These are phyloP conservation scores for Philereme vetulata DNA, from an alignment of 2,888 invertebrate species.

Conservation along the genomic window DNA sequence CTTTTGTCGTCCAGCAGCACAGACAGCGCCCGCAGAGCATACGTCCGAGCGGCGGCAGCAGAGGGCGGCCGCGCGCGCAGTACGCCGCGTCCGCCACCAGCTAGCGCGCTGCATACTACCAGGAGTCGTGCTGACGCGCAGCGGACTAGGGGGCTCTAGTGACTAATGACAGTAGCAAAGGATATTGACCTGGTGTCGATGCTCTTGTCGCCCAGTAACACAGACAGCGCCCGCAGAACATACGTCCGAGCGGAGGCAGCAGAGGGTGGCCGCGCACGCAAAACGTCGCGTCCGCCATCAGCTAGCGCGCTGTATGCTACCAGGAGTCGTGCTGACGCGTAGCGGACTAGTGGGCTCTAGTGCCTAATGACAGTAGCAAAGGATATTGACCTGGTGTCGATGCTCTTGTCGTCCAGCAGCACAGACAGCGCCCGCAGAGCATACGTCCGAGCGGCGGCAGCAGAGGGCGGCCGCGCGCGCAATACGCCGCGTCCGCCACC, in stretches of 20 bases:
- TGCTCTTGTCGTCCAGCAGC: constrained; percentile 80
- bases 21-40: constrained; percentile 74
- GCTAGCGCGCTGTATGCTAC: too few relatives aligned
- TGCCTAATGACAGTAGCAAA: too few relatives aligned
- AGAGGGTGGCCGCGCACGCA: constrained; percentile 71
- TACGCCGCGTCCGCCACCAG: too few relatives aligned
- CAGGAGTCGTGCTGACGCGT: too few relatives aligned
- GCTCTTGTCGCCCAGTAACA: constrained; percentile 80
- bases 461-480: constrained; percentile 70
- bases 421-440: constrained; percentile 73
- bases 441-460: constrained; percentile 74
- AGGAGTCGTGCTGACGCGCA: too few relatives aligned
- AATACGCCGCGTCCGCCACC: constrained; percentile 83
- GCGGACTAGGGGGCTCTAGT: too few relatives aligned
- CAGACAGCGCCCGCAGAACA: constrained; percentile 73
- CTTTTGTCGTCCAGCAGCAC: constrained; percentile 81
- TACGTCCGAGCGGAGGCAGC: constrained; percentile 75
- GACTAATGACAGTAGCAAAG: too few relatives aligned
- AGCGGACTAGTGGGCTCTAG: too few relatives aligned
- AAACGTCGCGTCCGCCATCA: too few relatives aligned
- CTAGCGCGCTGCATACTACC: too few relatives aligned
- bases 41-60: constrained; percentile 73
- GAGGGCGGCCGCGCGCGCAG: too few relatives aligned
- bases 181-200: constrained; percentile 73
- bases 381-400: constrained; percentile 73